Conservation (phyloP, 2,113 vertebrate genomes). For the Phylloscopus trochiloides region DNA sequence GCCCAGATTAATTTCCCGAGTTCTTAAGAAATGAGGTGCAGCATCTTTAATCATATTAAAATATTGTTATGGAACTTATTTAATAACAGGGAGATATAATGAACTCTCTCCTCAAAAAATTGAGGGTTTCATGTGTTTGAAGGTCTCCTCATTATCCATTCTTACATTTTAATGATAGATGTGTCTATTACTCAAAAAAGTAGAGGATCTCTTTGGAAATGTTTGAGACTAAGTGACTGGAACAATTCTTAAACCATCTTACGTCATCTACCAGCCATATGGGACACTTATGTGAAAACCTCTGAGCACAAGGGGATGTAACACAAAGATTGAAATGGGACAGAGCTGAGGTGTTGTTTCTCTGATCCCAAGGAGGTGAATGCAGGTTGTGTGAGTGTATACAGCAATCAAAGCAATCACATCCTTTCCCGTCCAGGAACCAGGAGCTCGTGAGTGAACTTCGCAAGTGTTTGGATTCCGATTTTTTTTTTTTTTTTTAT, state of each 20-base stretch:
- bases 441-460: not conserved
- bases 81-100: slow-evolving; percentile 1
- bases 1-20: not conserved
- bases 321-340: not conserved
- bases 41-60: slow-evolving; percentile 45
- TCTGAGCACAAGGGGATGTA: not conserved
- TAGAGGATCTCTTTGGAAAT: not conserved
- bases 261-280: rapidly evolving
- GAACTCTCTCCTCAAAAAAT: not conserved
- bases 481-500: not conserved
- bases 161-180: slow-evolving; percentile 26
- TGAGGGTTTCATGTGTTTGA: not conserved
- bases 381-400: not conserved
- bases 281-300: not conserved
- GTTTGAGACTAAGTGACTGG: not conserved
- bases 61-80: not conserved
- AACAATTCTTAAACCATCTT: not conserved
- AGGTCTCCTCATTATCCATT: not conserved
- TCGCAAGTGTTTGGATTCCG: not conserved
- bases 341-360: not conserved
- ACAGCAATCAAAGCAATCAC: not conserved
- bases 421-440: not conserved
- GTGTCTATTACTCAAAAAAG: not conserved
- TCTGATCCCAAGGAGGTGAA: not conserved
- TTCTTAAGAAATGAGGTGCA: not conserved